Evolutionary conservation across 2,888 invertebrate species (phyloP).

Genomic region (Germaria angustata): DNA sequence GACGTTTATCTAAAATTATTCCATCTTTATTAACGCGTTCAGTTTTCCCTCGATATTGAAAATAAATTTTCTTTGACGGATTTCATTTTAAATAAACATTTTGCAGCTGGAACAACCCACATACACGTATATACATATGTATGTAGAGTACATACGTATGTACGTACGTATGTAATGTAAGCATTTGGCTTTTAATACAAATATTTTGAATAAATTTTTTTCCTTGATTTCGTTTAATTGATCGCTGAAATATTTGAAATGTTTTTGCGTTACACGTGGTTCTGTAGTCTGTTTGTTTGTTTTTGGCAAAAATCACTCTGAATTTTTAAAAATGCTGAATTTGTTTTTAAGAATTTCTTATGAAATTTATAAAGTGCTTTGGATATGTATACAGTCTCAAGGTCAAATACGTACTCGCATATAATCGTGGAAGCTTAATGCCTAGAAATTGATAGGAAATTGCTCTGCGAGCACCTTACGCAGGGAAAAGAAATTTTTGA

Average conservation of each 20-base stretch:
- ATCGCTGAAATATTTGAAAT: conserved; percentile 11
- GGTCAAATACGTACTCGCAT: too few relatives aligned
- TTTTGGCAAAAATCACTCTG: not conserved
- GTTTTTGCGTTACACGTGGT: not conserved
- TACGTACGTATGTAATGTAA: too few relatives aligned
- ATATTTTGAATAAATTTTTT: conserved; percentile 10
- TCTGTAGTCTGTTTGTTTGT: not conserved
- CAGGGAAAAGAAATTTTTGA: too few relatives aligned
- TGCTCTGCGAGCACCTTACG: too few relatives aligned
- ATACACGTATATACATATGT: too few relatives aligned
- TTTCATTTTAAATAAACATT: conserved; percentile 33
- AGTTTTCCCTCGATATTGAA: conserved; percentile 4
- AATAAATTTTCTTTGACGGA: conserved; percentile 20
- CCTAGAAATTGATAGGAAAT: too few relatives aligned
- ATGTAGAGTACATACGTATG: too few relatives aligned
- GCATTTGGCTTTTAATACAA: not conserved
- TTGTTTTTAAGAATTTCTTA: too few relatives aligned
- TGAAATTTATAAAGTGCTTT: too few relatives aligned
- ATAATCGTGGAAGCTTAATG: too few relatives aligned
- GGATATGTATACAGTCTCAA: too few relatives aligned
- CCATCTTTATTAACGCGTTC: not conserved
- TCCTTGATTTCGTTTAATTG: not conserved
- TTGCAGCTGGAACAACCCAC: not conserved
- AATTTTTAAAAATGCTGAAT: not conserved
- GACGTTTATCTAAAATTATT: not conserved